A percentile compares a stretch with the other conserved stretches of the same genome.
Evolutionary conservation across 2,113 vertebrate genomes (phyloP).

Genomic region (Onychostoma macrolepis): DNA sequence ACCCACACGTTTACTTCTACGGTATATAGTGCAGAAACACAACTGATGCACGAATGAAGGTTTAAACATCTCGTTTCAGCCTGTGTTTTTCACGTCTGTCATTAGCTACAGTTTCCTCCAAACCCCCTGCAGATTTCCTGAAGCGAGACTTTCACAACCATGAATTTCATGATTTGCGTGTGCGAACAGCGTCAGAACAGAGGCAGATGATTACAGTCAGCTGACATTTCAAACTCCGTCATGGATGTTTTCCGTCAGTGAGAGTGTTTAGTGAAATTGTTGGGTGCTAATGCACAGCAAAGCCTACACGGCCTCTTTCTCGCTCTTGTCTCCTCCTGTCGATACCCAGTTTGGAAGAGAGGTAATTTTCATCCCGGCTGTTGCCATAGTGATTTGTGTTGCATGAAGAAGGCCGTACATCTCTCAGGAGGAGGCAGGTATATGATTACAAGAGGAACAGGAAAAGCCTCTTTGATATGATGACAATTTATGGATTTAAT

Average conservation of each 20-base stretch:
- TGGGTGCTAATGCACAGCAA: slow-evolving; percentile 37
- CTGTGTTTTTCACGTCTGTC: neutral
- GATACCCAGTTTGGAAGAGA: slow-evolving; percentile 2
- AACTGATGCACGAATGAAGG: neutral
- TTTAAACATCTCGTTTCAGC: neutral
- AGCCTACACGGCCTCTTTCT: slow-evolving; percentile 14
- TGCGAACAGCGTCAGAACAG: neutral
- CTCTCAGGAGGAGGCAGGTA: slow-evolving; percentile 36
- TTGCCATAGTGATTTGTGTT: slow-evolving; percentile 54
- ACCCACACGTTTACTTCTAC: neutral
- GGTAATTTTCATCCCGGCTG: slow-evolving; percentile 41
- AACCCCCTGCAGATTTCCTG: neutral
- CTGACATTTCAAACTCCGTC: neutral
- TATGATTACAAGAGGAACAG: slow-evolving; percentile 37
- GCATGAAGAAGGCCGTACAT: neutral
- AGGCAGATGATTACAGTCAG: slow-evolving; percentile 1
- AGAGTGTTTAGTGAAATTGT: slow-evolving; percentile 41
- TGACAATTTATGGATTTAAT: neutral
- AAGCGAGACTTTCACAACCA: neutral
- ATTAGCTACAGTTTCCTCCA: neutral
- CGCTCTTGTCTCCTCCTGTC: neutral
- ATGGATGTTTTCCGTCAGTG: slow-evolving; percentile 27
- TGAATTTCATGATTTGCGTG: neutral
- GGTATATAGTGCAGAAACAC: neutral
- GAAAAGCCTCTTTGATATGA: neutral